A percentile compares a stretch with the other conserved stretches of the same genome.
Conservation (phyloP, 2,888 invertebrate genomes). For the Vanessa cardui region DNA sequence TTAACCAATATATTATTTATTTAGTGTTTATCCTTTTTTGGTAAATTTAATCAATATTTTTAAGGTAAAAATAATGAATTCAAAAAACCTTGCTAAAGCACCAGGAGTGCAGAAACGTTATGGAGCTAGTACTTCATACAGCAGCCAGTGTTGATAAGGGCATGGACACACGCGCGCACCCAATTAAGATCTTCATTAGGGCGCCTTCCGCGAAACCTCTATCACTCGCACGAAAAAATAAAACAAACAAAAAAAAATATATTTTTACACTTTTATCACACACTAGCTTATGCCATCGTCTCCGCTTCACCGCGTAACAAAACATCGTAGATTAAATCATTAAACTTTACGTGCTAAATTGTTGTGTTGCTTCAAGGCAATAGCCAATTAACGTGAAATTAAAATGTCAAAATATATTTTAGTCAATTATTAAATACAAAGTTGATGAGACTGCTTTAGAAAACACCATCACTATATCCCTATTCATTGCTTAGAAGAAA, state of each 20-base stretch:
- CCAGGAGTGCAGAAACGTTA: slow-evolving; percentile 9
- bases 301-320: background rate
- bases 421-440: too few species aligned
- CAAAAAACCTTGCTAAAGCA: background rate
- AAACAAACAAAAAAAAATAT: slow-evolving; percentile 31
- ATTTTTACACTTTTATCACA: slow-evolving; percentile 12
- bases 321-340: background rate
- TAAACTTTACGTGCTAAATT: background rate
- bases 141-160: slow-evolving; percentile 50
- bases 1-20: too few species aligned
- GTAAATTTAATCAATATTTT: too few species aligned
- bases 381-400: too few species aligned
- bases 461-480: too few species aligned
- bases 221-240: slow-evolving; percentile 49
- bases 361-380: too few species aligned
- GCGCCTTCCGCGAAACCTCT: slow-evolving; percentile 68
- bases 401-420: too few species aligned
- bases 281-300: slow-evolving; percentile 3
- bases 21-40: too few species aligned
- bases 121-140: slow-evolving; percentile 19
- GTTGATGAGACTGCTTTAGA: too few species aligned
- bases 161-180: slow-evolving; percentile 65
- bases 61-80: background rate
- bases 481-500: too few species aligned
- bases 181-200: slow-evolving; percentile 79